Conservation (phyloP, 2,888 invertebrate species). For the Nematopogon swammerdamellus region DNA sequence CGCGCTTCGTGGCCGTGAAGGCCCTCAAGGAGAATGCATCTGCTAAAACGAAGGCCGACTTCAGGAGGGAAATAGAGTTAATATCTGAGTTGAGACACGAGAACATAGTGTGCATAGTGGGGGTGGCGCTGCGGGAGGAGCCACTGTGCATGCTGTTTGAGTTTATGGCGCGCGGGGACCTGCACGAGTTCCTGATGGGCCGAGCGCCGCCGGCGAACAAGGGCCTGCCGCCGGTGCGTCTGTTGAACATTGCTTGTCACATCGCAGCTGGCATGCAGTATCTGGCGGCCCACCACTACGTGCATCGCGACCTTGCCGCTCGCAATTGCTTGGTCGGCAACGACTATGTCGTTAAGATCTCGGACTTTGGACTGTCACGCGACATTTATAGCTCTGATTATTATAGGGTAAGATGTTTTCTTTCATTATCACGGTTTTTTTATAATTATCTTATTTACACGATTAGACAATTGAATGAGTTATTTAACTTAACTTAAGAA, state of each 20-base stretch:
- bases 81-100: slow-evolving; percentile 94
- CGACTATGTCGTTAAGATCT: slow-evolving; percentile 92
- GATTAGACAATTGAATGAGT: slow-evolving; percentile 8
- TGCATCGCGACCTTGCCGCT: slow-evolving; percentile 95
- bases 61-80: slow-evolving; percentile 89
- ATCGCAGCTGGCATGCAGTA: slow-evolving; percentile 85
- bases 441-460: slow-evolving; percentile 1
- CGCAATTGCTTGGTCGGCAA: slow-evolving; percentile 96
- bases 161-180: slow-evolving; percentile 95
- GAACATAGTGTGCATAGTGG: slow-evolving; percentile 93
- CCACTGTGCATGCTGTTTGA: slow-evolving; percentile 97
- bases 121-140: slow-evolving; percentile 84
- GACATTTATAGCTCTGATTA: slow-evolving; percentile 93
- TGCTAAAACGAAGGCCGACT: slow-evolving; percentile 87
- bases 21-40: slow-evolving; percentile 92
- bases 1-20: slow-evolving; percentile 87
- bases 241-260: slow-evolving; percentile 87
- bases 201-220: slow-evolving; percentile 85
- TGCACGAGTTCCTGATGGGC: slow-evolving; percentile 92
- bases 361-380: slow-evolving; percentile 92
- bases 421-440: slow-evolving; percentile 1
- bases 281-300: slow-evolving; percentile 87
- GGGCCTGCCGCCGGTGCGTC: slow-evolving; percentile 76
- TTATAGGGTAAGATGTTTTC: slow-evolving; percentile 67
- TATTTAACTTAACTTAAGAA: too few relatives aligned